Conservation (phyloP, 2,888 invertebrate genomes). For the Unio delphinus region DNA sequence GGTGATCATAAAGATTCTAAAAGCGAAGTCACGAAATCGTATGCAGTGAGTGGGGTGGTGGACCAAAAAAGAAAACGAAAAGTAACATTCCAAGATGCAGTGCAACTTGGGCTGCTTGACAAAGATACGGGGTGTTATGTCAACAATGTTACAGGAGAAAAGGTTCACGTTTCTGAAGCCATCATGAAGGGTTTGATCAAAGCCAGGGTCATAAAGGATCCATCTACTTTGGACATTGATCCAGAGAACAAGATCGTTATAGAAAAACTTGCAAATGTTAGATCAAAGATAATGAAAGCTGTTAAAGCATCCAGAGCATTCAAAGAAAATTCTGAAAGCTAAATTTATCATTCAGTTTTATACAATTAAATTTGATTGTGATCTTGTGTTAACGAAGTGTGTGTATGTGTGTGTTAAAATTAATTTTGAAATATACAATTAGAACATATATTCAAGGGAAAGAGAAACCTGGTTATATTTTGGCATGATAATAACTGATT, state of each 20-base stretch:
- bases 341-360: background rate
- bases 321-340: conserved; percentile 17
- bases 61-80: conserved; percentile 55
- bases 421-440: no score
- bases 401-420: no score
- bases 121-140: conserved; percentile 61
- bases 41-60: conserved; percentile 67
- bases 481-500: no score
- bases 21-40: conserved; percentile 61
- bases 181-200: conserved; percentile 70
- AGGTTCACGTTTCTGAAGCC: conserved; percentile 64
- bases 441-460: no score
- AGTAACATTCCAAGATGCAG: conserved; percentile 56
- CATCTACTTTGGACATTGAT: conserved; percentile 63
- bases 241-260: conserved; percentile 67
- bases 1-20: conserved; percentile 28
- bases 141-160: conserved; percentile 62
- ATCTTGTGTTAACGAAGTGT: no score
- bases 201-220: conserved; percentile 61
- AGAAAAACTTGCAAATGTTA: conserved; percentile 57
- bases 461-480: no score
- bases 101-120: conserved; percentile 55
- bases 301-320: conserved; percentile 61
- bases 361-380: no score
- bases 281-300: conserved; percentile 55